These are phyloP conservation scores for Phrynosoma platyrhinos DNA, from an alignment of 2,113 vertebrate species.

Conservation along the genomic window DNA sequence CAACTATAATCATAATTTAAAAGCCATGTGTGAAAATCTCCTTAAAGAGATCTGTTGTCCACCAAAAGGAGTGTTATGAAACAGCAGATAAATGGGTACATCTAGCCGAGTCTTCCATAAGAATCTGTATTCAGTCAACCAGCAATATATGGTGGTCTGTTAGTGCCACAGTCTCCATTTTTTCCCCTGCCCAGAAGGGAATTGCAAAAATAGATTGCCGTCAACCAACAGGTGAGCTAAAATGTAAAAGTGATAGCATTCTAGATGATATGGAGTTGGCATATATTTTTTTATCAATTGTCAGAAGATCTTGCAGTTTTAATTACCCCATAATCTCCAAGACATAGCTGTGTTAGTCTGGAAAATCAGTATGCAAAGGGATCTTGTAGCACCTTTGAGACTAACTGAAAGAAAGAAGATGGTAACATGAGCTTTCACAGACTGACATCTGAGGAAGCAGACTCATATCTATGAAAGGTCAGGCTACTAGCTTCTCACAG, in stretches of 20 bases:
- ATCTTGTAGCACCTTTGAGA: no score
- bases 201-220: neutral
- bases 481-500: no score
- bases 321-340: no score
- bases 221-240: neutral
- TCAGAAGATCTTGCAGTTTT: no score
- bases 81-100: slow-evolving; percentile 37
- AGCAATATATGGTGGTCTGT: neutral
- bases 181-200: neutral
- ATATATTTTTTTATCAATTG: neutral
- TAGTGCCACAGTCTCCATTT: neutral
- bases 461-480: no score
- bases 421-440: no score
- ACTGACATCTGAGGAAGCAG: no score
- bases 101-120: neutral
- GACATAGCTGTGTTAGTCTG: no score
- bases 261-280: neutral
- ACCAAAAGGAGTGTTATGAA: neutral
- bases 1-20: no score
- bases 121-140: neutral
- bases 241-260: neutral
- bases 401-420: no score
- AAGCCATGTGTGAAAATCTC: no score
- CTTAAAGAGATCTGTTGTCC: neutral
- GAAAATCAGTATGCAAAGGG: no score